Evolutionary conservation across 2,797 vertebrate species (phyloP).

Genomic region (Vultur gryphus): DNA sequence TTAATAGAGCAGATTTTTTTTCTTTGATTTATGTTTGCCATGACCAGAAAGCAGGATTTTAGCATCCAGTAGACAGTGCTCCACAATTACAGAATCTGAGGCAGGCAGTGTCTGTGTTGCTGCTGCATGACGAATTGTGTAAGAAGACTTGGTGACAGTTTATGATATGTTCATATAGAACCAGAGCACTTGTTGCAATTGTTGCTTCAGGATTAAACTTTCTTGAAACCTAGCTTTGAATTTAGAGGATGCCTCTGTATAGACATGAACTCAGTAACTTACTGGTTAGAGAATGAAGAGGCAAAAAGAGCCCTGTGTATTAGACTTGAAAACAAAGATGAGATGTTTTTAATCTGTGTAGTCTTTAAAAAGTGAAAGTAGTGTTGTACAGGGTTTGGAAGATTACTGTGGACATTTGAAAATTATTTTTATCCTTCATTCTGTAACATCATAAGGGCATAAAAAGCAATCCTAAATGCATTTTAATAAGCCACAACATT

Average conservation of each 20-base stretch:
- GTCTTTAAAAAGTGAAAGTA: neutral
- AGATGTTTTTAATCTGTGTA: neutral
- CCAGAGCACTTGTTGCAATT: neutral
- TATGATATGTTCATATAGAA: conserved; percentile 12
- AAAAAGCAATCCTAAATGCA: neutral
- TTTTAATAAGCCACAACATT: neutral
- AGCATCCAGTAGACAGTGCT: neutral
- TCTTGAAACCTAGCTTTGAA: neutral
- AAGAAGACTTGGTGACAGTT: conserved; percentile 24
- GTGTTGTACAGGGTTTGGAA: neutral
- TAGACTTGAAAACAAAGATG: neutral
- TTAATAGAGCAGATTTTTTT: conserved; percentile 33
- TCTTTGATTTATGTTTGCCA: conserved; percentile 61
- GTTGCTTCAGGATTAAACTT: conserved; percentile 7
- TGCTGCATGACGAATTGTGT: conserved; percentile 47
- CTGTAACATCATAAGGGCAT: neutral
- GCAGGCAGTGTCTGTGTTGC: neutral
- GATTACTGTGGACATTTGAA: neutral
- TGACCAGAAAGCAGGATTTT: conserved; percentile 34
- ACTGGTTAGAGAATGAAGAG: neutral
- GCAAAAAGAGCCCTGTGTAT: neutral
- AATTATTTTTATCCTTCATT: neutral
- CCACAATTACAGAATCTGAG: neutral
- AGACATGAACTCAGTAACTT: neutral
- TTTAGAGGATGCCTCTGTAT: neutral